Evolutionary conservation across 2,888 invertebrate species (phyloP).

Genomic region (Periphyllus acericola): DNA sequence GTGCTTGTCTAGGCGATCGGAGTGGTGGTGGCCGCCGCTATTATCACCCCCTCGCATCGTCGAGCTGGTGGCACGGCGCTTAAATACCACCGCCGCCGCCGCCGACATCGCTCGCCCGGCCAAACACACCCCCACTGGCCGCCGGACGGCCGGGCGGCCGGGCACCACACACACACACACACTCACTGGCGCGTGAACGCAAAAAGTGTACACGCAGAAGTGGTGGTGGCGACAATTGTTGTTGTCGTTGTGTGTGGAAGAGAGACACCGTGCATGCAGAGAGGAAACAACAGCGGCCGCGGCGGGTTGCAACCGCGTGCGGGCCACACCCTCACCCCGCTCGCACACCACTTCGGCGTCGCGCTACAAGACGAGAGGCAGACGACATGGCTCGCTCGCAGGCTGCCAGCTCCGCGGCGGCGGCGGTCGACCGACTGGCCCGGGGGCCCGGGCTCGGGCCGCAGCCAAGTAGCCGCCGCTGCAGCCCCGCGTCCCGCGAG

Average conservation of each 20-base stretch:
- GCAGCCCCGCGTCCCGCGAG: neutral
- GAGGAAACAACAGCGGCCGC: neutral
- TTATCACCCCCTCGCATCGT: slow-evolving; percentile 44
- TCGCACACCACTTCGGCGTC: neutral
- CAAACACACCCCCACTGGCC: neutral
- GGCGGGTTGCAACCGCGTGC: neutral
- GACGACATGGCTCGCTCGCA: slow-evolving; percentile 12
- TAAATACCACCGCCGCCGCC: slow-evolving; percentile 21
- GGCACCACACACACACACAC: no score
- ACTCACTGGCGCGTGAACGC: neutral
- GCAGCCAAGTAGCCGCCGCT: slow-evolving; percentile 3
- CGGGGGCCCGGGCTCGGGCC: slow-evolving; percentile 31
- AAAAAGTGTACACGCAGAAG: slow-evolving; percentile 27
- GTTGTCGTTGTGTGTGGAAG: slow-evolving; percentile 31
- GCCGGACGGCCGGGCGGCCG: neutral
- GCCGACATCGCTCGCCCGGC: slow-evolving; percentile 31
- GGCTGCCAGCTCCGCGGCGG: slow-evolving; percentile 27
- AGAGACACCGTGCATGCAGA: neutral
- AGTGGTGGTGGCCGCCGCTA: slow-evolving; percentile 21
- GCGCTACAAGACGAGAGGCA: slow-evolving; percentile 11
- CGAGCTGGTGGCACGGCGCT: slow-evolving; percentile 24
- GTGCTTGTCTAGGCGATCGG: neutral
- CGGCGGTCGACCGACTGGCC: slow-evolving; percentile 21
- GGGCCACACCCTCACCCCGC: slow-evolving; percentile 20
- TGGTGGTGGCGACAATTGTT: slow-evolving; percentile 28